These are phyloP conservation scores for Brachionus plicatilis DNA, from an alignment of 1,140 invertebrate genomes.

Conservation along the genomic window DNA sequence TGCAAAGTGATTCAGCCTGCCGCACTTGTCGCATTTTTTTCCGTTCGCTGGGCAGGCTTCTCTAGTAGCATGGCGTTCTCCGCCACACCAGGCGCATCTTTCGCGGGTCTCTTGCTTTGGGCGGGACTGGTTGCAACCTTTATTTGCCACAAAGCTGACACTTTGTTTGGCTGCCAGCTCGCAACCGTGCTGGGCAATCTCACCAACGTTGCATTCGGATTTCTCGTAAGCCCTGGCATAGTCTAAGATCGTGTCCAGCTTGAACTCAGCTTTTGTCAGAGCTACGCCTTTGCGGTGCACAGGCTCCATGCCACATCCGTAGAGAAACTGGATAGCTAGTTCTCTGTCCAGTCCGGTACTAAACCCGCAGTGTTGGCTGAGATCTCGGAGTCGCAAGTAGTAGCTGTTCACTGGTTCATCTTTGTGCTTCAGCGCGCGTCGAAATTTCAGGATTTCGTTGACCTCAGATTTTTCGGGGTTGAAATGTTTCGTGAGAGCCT, in stretches of 20 bases:
- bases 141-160: background rate
- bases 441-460: background rate
- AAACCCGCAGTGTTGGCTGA: background rate
- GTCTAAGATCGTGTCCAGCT: background rate
- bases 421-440: background rate
- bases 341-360: background rate
- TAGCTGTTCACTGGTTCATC: background rate
- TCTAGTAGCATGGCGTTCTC: background rate
- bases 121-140: background rate
- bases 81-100: background rate
- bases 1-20: background rate
- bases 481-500: background rate
- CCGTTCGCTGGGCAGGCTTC: background rate
- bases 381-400: background rate
- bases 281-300: background rate
- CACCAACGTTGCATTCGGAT: background rate
- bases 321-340: background rate
- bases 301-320: background rate
- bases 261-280: background rate
- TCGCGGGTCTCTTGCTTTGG: background rate
- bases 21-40: background rate
- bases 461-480: background rate
- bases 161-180: background rate
- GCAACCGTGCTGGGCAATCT: background rate
- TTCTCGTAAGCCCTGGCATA: background rate